Evolutionary conservation across 2,797 vertebrate genomes (phyloP), one percentile per base, ranked within the genome.

Genomic region (Halcyon badia): DNA sequence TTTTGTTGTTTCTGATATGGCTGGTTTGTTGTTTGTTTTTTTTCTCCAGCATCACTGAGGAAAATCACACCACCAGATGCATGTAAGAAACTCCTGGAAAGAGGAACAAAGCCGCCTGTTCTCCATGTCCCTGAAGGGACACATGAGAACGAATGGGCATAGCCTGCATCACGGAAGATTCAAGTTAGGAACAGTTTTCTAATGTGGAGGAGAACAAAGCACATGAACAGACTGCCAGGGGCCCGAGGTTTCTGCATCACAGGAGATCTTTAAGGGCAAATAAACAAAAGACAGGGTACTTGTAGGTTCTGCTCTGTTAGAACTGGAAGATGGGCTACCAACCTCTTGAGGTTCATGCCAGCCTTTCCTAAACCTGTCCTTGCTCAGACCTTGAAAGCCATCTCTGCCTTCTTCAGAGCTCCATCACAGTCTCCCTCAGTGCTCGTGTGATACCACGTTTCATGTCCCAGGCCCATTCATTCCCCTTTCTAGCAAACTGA

Each of bases 81-180:
- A 64, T 25, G 31, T 57, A 64, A 90, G 69, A 71, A 85, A 60
- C 39, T 66, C 61, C 72, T 83, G 77, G 69, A 52, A 66, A 71
- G 61, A 77, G n/a, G 44, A 80, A 56, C 82, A 93, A 80, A 88
- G 39, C 21, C 68, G 73, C 80, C 72, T 86, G 65, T 46, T 71
- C 65, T 81, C 48, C 41, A 30, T 64, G 49, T 44, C 65, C 65
- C 3, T 19, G 77, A 68, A 88, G 44, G 30, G 61, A 56, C 22
- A 26, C 35, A 51, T 21, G 68, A 60, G 83, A 90, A 86, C 69
- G 73, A 77, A 44, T 48, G 48, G 44, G 19, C 35, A 51, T 30
- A 56, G 69, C 30, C 35, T 68, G 39, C 42, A 64, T 48, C 41
- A 31, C 14, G 57, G 73, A 85, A 87, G 22, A 70, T 33, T 48